Evolutionary conservation across 1,140 invertebrate genomes (phyloP).

Genomic region (Sycophaga agraensis): DNA sequence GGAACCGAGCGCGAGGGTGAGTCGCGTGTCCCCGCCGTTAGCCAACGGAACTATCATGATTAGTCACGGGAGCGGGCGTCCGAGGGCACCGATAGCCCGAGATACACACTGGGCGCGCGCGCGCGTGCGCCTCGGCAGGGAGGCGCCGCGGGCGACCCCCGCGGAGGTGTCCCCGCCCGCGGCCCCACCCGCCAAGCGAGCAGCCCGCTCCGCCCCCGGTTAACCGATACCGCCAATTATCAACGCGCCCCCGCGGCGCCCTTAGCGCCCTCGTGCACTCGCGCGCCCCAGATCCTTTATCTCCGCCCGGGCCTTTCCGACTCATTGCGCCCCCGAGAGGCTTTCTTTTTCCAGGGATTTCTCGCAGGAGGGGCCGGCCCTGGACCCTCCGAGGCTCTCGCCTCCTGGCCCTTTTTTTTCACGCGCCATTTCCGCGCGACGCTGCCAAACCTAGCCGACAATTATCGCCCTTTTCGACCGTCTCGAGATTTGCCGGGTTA

Average conservation of each 20-base stretch:
- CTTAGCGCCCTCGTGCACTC: background rate
- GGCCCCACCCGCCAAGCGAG: conserved; percentile 13
- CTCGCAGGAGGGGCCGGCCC: conserved; percentile 1
- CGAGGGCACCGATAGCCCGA: background rate
- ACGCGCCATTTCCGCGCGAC: too few species aligned
- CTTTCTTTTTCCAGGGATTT: background rate
- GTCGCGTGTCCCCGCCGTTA: conserved; percentile 58
- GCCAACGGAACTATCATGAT: conserved; percentile 58
- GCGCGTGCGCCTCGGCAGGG: too few species aligned
- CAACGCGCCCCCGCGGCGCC: conserved; percentile 55
- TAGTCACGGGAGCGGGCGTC: conserved; percentile 53
- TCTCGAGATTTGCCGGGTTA: too few species aligned
- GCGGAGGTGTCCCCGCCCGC: too few species aligned
- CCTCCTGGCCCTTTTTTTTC: too few species aligned
- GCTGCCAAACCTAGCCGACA: too few species aligned
- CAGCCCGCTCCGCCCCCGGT: conserved; percentile 47
- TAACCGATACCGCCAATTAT: conserved; percentile 60
- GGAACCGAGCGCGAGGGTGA: conserved; percentile 46
- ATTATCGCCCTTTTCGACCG: too few species aligned
- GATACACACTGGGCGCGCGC: too few species aligned
- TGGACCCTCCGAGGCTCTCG: too few species aligned
- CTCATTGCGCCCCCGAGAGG: too few species aligned
- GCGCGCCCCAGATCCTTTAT: background rate
- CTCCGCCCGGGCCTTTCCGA: background rate
- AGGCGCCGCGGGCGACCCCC: too few species aligned